Evolutionary conservation across 2,113 vertebrate species (phyloP).

Genomic region (Chloebia gouldiae): DNA sequence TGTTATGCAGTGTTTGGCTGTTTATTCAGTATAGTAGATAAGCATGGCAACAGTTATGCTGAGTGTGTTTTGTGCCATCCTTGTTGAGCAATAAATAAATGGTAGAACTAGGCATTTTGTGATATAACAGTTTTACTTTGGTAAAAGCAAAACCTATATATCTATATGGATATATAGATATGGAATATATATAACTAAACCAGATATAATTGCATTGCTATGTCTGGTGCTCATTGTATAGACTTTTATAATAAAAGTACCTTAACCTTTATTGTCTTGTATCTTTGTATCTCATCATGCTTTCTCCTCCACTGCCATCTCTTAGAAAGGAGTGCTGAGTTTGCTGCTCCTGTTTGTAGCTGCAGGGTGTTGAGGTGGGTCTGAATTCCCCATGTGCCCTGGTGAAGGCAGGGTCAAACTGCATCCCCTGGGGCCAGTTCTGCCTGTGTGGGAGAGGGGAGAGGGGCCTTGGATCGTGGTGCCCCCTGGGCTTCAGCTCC

Average conservation of each 20-base stretch:
- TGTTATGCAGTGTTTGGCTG: slow-evolving; percentile 79
- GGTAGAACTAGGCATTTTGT: slow-evolving; percentile 76
- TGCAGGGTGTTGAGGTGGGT: neutral
- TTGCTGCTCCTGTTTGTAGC: neutral
- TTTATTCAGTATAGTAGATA: slow-evolving; percentile 79
- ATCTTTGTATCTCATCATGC: slow-evolving; percentile 43
- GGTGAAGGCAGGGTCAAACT: neutral
- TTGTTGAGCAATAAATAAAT: slow-evolving; percentile 89
- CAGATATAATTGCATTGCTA: slow-evolving; percentile 75
- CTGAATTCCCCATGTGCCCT: rapidly evolving
- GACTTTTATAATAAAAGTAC: slow-evolving; percentile 84
- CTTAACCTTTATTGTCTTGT: slow-evolving; percentile 72
- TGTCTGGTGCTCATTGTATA: slow-evolving; percentile 80
- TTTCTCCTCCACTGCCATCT: neutral
- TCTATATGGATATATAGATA: slow-evolving; percentile 72
- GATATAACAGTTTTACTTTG: slow-evolving; percentile 76
- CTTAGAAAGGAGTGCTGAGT: neutral
- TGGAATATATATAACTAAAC: slow-evolving; percentile 75
- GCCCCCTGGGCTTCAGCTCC: neutral
- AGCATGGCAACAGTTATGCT: slow-evolving; percentile 81
- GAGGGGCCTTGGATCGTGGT: rapidly evolving
- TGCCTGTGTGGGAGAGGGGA: rapidly evolving
- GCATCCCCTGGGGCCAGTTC: neutral
- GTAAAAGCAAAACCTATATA: slow-evolving; percentile 75
- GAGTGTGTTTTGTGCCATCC: slow-evolving; percentile 86